These are phyloP conservation scores for Amblyraja radiata DNA, from an alignment of 2,797 vertebrate genomes.

Conservation along the genomic window DNA sequence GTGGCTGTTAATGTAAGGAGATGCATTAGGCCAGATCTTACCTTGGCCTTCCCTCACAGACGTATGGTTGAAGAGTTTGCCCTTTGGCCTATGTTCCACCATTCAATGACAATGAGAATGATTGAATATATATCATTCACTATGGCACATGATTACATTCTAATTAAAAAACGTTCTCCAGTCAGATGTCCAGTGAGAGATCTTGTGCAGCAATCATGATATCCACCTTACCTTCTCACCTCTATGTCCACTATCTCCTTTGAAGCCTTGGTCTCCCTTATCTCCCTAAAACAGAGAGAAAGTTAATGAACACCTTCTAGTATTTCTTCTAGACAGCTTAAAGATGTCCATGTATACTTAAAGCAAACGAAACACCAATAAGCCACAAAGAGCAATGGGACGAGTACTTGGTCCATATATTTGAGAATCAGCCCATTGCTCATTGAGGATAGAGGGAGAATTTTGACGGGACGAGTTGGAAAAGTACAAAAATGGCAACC, in stretches of 20 bases:
- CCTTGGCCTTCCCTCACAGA: neutral
- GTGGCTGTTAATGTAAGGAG: neutral
- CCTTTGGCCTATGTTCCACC: neutral
- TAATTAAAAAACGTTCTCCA: neutral
- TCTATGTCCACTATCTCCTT: conserved; percentile 62
- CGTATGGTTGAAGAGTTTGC: neutral
- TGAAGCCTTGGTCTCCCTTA: conserved; percentile 62
- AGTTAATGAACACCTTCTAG: neutral
- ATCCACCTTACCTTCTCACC: conserved; percentile 66
- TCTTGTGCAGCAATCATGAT: neutral
- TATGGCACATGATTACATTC: neutral
- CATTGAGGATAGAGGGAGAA: neutral
- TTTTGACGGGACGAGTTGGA: neutral
- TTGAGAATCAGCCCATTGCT: neutral
- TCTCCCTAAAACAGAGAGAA: conserved; percentile 57
- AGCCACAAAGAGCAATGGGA: neutral
- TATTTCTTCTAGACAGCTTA: neutral
- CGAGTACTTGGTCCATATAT: neutral
- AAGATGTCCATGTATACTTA: neutral
- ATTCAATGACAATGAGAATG: neutral
- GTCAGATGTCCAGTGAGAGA: neutral
- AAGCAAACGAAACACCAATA: neutral
- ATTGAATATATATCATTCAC: neutral
- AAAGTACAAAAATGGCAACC: neutral
- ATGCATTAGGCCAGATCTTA: neutral